Conservation (phyloP, 53 echinoderm and acorn worm genomes). For the Echinometra lucunter region DNA sequence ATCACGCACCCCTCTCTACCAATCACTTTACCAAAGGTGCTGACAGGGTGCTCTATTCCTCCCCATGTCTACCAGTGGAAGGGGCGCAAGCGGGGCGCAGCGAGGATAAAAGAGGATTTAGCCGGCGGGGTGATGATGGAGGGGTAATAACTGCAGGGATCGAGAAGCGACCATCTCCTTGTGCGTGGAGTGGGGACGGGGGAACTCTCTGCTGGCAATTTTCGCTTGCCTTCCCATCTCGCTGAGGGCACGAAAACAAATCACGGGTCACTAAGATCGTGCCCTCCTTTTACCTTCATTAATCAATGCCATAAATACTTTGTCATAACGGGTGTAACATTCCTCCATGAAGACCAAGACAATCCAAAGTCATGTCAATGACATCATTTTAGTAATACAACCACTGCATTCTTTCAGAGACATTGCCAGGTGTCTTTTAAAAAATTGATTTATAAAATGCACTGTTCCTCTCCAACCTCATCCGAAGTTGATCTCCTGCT, state of each 20-base stretch:
- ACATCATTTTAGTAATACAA: conserved; percentile 4
- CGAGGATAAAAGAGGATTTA: conserved; percentile 61
- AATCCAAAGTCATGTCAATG: background rate
- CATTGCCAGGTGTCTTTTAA: conserved; percentile 15
- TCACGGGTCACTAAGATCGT: conserved; percentile 34
- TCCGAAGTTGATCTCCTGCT: background rate
- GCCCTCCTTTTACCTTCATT: conserved; percentile 19
- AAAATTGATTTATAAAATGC: background rate
- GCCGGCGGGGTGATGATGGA: conserved; percentile 49
- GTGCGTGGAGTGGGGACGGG: background rate
- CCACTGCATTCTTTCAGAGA: conserved; percentile 19
- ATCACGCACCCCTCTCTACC: conserved; percentile 27
- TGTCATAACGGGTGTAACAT: conserved; percentile 43
- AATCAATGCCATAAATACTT: conserved; percentile 55
- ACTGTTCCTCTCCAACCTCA: background rate
- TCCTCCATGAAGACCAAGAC: background rate
- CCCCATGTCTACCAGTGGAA: conserved; percentile 46
- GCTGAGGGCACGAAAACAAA: conserved; percentile 57
- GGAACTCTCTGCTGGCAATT: background rate
- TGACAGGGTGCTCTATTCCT: conserved; percentile 35
- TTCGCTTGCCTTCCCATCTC: background rate
- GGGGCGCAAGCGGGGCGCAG: conserved; percentile 35
- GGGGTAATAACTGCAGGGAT: conserved; percentile 48
- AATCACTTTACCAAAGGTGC: conserved; percentile 63
- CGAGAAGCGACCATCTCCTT: background rate